These are phyloP conservation scores for Agrilus cyanescens DNA, from an alignment of 2,888 invertebrate genomes.

Conservation along the genomic window DNA sequence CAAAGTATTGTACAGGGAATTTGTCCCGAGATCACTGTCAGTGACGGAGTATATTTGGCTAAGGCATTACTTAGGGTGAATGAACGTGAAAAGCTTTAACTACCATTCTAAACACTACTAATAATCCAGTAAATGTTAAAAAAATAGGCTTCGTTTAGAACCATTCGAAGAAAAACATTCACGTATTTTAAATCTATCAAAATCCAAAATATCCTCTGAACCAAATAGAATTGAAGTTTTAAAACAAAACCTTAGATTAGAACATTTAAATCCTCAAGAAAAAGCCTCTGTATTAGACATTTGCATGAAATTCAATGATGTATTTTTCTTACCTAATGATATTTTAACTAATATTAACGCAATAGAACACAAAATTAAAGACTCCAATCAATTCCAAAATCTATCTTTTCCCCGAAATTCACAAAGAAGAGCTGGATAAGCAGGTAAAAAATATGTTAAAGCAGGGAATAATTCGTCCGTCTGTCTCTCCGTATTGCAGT, in stretches of 20 bases:
- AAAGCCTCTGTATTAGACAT: conserved; percentile 15
- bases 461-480: conserved; percentile 19
- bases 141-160: no score
- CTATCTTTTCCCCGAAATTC: conserved; percentile 21
- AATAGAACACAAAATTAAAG: conserved; percentile 17
- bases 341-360: conserved; percentile 16
- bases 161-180: no score
- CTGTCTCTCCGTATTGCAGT: conserved; percentile 17
- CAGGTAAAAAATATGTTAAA: conserved; percentile 20
- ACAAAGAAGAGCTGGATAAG: conserved; percentile 21
- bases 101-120: neutral
- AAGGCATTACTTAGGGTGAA: neutral
- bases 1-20: neutral
- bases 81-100: neutral
- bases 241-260: neutral
- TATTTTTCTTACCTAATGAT: conserved; percentile 20
- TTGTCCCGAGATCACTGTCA: neutral
- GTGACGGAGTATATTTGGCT: neutral
- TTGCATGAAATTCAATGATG: conserved; percentile 18
- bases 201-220: no score
- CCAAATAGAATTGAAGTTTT: neutral
- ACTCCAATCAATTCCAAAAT: conserved; percentile 18
- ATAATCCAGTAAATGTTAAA: neutral
- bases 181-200: no score
- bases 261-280: conserved; percentile 21